Evolutionary conservation across 2,797 vertebrate genomes (phyloP).

Genomic region (Acanthis flammea): DNA sequence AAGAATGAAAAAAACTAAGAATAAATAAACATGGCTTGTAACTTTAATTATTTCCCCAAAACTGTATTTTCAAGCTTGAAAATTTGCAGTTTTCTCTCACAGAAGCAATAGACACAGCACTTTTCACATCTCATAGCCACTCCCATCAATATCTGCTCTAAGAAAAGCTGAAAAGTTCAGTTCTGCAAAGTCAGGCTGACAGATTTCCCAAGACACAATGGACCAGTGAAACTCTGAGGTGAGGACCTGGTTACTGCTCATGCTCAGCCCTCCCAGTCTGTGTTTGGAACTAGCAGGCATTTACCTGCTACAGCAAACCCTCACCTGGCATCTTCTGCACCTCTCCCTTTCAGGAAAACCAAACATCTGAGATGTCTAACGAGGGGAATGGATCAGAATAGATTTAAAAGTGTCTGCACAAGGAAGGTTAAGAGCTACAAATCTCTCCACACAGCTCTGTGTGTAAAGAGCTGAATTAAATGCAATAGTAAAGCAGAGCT

Average conservation of each 20-base stretch:
- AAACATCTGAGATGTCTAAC: background rate
- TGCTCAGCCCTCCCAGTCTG: background rate
- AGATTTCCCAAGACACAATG: background rate
- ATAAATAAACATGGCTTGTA: background rate
- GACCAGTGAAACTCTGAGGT: background rate
- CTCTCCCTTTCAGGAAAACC: background rate
- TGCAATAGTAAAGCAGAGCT: background rate
- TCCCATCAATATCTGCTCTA: rapidly evolving
- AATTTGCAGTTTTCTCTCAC: background rate
- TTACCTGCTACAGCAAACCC: background rate
- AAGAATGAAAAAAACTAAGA: background rate
- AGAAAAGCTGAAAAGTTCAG: background rate
- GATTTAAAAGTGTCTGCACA: background rate
- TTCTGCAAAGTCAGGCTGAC: background rate
- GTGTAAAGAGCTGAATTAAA: background rate
- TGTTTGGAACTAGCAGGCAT: background rate
- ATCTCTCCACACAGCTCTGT: background rate
- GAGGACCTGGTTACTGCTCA: background rate
- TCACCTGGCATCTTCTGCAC: background rate
- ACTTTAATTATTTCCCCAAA: background rate
- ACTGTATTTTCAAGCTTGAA: background rate
- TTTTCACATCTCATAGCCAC: background rate
- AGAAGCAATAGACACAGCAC: background rate
- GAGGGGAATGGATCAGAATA: background rate
- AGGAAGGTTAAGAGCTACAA: background rate